phyloP scores from a whole-genome alignment of 1,140 invertebrate genomes.

The Zaprionus ghesquierei region DNA sequence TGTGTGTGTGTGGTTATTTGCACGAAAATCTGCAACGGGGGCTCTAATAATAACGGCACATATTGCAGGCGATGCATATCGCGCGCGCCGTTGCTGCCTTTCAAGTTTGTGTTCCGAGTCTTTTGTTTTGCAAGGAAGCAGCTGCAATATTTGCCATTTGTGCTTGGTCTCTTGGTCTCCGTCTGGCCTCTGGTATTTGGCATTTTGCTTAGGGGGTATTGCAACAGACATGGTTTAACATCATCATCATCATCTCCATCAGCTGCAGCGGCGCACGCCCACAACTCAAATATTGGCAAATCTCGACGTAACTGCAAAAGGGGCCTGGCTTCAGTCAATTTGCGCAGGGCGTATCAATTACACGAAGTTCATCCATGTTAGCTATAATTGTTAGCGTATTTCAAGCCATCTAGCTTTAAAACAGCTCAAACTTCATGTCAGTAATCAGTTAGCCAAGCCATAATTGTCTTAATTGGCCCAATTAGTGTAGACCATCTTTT shows the following conservation, averaged over 20 bases:
- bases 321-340: not conserved
- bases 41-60: slow-evolving; percentile 36
- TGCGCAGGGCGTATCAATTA: slow-evolving; percentile 20
- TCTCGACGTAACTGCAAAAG: not conserved
- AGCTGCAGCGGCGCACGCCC: not conserved
- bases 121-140: slow-evolving; percentile 59
- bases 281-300: slow-evolving; percentile 13
- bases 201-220: not conserved
- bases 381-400: not conserved
- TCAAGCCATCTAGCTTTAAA: not conserved
- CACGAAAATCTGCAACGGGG: no score
- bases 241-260: not conserved
- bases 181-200: slow-evolving; percentile 12
- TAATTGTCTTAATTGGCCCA: not conserved
- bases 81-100: not conserved
- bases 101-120: slow-evolving; percentile 65
- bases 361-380: not conserved
- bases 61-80: slow-evolving; percentile 21
- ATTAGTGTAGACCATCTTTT: not conserved
- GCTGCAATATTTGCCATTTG: slow-evolving; percentile 16
- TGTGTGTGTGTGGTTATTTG: slow-evolving; percentile 5
- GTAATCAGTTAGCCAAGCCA: not conserved
- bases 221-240: not conserved
- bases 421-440: not conserved
- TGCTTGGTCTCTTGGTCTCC: no score